These are phyloP conservation scores for Gopherus evgoodei DNA, from an alignment of 2,113 vertebrate species.

Conservation along the genomic window DNA sequence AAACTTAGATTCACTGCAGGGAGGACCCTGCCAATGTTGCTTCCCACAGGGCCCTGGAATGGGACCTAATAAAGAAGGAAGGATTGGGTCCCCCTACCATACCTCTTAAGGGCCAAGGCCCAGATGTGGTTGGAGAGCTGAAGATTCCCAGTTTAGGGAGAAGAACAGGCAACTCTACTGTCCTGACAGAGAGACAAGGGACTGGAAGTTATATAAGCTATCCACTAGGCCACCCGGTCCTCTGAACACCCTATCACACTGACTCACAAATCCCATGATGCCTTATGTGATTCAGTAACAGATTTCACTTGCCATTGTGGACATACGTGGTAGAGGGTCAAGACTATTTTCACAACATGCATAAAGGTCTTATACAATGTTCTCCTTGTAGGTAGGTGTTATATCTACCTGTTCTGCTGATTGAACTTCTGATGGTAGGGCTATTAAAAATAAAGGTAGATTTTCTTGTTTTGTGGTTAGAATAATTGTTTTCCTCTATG, in stretches of 20 bases:
- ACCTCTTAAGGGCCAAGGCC: not conserved
- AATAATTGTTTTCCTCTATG: not conserved
- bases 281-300: not conserved
- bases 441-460: not conserved
- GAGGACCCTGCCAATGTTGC: too few relatives aligned
- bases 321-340: rapidly evolving
- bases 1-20: not conserved
- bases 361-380: not conserved
- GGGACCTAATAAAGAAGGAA: too few relatives aligned
- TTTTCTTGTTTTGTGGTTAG: not conserved
- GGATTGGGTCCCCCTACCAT: too few relatives aligned
- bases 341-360: not conserved
- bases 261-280: not conserved
- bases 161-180: not conserved
- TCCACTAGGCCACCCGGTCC: not conserved
- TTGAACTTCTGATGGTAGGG: rapidly evolving
- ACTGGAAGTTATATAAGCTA: not conserved
- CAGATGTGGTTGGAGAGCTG: not conserved
- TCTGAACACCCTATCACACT: not conserved
- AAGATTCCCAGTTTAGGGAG: not conserved
- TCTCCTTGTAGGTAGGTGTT: not conserved
- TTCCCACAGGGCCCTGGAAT: too few relatives aligned
- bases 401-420: not conserved
- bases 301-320: not conserved
- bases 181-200: not conserved